phyloP scores from a whole-genome alignment of 2,888 invertebrate species.

The Xestia ashworthii region DNA sequence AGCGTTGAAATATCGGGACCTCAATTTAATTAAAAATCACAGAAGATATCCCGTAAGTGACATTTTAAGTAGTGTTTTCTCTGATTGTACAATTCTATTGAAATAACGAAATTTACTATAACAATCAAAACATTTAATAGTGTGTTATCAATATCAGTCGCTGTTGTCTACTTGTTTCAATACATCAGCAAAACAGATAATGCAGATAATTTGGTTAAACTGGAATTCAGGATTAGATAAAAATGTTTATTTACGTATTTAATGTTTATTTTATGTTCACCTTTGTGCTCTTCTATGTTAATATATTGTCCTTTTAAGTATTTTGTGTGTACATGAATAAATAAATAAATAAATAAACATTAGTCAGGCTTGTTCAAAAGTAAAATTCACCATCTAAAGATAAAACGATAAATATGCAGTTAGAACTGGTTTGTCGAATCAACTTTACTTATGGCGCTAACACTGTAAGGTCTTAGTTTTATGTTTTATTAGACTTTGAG shows the following conservation, averaged over 20 bases:
- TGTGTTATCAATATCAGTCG: background rate
- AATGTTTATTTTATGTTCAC: too few species aligned
- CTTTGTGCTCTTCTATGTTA: too few species aligned
- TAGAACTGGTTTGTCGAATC: background rate
- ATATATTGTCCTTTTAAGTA: too few species aligned
- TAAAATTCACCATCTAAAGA: background rate
- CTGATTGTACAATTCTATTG: too few species aligned
- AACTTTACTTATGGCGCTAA: background rate
- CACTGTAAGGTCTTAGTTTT: too few species aligned
- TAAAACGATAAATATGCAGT: background rate
- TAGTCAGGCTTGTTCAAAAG: background rate
- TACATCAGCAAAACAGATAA: background rate
- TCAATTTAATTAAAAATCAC: too few species aligned
- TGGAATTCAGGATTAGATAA: slow-evolving; percentile 4
- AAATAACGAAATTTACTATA: background rate
- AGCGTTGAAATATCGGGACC: too few species aligned
- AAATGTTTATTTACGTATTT: background rate
- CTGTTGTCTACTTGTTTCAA: background rate
- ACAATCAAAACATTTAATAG: background rate
- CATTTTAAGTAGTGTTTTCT: too few species aligned
- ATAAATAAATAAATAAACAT: too few species aligned
- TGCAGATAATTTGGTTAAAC: background rate
- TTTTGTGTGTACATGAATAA: too few species aligned
- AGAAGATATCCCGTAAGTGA: too few species aligned
- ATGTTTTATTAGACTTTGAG: too few species aligned